Conservation (phyloP, 2,797 vertebrate species). For the Phalloptychus januarius region DNA sequence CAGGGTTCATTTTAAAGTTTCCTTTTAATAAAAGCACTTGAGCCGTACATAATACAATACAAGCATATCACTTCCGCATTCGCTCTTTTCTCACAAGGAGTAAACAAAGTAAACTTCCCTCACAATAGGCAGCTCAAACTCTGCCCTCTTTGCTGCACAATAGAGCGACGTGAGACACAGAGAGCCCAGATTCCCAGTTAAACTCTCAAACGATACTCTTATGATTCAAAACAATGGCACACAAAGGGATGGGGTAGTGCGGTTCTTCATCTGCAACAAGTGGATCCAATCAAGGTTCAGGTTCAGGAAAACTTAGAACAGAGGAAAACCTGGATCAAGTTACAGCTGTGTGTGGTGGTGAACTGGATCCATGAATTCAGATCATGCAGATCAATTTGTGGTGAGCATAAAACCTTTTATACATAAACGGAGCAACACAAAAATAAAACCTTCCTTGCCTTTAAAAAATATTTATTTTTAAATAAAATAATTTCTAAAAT, state of each 20-base stretch:
- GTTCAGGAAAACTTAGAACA: slow-evolving; percentile 35
- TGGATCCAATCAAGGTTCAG: slow-evolving; percentile 35
- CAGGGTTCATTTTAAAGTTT: neutral
- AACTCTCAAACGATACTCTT: slow-evolving; percentile 39
- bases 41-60: slow-evolving; percentile 23
- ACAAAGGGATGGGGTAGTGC: slow-evolving; percentile 48
- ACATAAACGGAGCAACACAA: neutral
- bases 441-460: neutral
- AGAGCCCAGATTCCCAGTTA: slow-evolving; percentile 57
- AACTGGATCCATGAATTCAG: slow-evolving; percentile 40
- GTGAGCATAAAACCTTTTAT: neutral
- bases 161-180: slow-evolving; percentile 65
- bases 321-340: slow-evolving; percentile 38
- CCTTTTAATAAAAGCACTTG: slow-evolving; percentile 16
- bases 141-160: slow-evolving; percentile 65
- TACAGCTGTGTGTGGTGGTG: slow-evolving; percentile 37
- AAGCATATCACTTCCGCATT: slow-evolving; percentile 18
- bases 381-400: slow-evolving; percentile 4
- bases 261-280: slow-evolving; percentile 55
- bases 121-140: slow-evolving; percentile 59
- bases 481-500: neutral
- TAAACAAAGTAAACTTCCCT: slow-evolving; percentile 63
- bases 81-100: slow-evolving; percentile 47
- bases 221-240: slow-evolving; percentile 41
- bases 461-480: neutral